Evolutionary conservation across 2,888 invertebrate genomes (phyloP), one percentile per base, ranked within the genome.

Genomic region (Micoletzkya japonica): DNA sequence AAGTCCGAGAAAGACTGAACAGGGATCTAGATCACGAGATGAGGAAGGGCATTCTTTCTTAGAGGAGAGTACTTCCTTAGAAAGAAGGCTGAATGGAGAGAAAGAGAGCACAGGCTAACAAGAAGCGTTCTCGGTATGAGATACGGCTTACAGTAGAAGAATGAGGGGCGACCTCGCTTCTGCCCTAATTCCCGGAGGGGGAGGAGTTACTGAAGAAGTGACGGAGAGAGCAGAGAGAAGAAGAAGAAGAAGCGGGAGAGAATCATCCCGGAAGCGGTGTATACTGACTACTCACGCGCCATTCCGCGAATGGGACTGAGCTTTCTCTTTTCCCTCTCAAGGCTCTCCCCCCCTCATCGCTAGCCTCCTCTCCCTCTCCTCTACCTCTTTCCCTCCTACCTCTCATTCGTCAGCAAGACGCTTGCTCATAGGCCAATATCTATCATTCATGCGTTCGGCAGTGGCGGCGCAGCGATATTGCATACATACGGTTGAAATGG

Each of bases 351-450:
- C 57, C 34, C 26, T 32, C 26, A 20, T 32, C 57, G n/a, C 2
- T 26, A 57, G n/a, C 32, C 57, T 34, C 32, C 57, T 30, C 57
- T 34, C 57, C 57, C 26, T 54, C 30, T 26, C 28, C 54, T 30
- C 52, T 20, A 4, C 24, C 10, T 7, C 14, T 30, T 57, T 26
- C 57, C 32, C 57, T n/a, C 32, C 57, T 6, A 26, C 30, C 32
- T 20, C 57, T 30, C 57, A 34, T 50, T 56, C 32, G 24, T 32
- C 57, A 7, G 56, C 36, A 50, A 67, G 36, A 7, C n/a, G 28
- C 59, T 4, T n/a, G 4, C 7, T 28, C 32, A 30, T 28, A 36
- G 34, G n/a, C 28, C 4, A 59, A 59, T 59, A 28, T 59, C 30
- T n/a, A n/a, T n/a, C n/a, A n/a, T n/a, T n/a, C n/a, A 44, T 49